These are phyloP conservation scores for Tenthredo notha DNA, from an alignment of 2,888 invertebrate species.

Conservation along the genomic window DNA sequence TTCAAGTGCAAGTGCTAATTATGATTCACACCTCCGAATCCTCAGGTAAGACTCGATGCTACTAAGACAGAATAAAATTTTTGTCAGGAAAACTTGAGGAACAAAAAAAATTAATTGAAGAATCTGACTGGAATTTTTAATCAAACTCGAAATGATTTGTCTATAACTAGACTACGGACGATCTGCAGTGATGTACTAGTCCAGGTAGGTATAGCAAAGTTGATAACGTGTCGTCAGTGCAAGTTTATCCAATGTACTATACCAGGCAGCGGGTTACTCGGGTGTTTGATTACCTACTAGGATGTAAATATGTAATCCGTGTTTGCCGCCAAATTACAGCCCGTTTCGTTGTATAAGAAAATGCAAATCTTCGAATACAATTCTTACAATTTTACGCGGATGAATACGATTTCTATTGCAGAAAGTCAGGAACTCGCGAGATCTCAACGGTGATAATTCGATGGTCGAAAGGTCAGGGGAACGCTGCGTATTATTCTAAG, in stretches of 20 bases:
- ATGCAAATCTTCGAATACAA: slow-evolving; percentile 48
- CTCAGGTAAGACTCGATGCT: not conserved
- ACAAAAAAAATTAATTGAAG: not conserved
- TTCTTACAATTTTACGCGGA: slow-evolving; percentile 17
- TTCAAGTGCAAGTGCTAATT: not conserved
- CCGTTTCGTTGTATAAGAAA: not conserved
- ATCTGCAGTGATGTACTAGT: not conserved
- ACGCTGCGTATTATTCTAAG: slow-evolving; percentile 22
- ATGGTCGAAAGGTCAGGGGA: slow-evolving; percentile 31
- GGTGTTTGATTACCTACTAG: slow-evolving; percentile 44
- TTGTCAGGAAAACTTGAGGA: not conserved
- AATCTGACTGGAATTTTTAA: too few species aligned
- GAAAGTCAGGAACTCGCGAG: slow-evolving; percentile 14
- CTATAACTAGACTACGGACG: not conserved
- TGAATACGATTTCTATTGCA: not conserved
- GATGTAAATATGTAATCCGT: slow-evolving; percentile 16
- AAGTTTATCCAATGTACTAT: slow-evolving; percentile 7
- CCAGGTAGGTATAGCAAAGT: slow-evolving; percentile 18
- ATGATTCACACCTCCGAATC: not conserved
- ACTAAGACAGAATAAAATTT: not conserved
- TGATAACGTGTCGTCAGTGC: slow-evolving; percentile 32
- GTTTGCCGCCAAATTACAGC: slow-evolving; percentile 51
- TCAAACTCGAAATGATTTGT: too few species aligned
- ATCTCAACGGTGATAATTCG: slow-evolving; percentile 31
- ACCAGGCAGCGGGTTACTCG: slow-evolving; percentile 8